Evolutionary conservation across 2,113 vertebrate genomes (phyloP).

Genomic region (Semicossyphus pulcher): DNA sequence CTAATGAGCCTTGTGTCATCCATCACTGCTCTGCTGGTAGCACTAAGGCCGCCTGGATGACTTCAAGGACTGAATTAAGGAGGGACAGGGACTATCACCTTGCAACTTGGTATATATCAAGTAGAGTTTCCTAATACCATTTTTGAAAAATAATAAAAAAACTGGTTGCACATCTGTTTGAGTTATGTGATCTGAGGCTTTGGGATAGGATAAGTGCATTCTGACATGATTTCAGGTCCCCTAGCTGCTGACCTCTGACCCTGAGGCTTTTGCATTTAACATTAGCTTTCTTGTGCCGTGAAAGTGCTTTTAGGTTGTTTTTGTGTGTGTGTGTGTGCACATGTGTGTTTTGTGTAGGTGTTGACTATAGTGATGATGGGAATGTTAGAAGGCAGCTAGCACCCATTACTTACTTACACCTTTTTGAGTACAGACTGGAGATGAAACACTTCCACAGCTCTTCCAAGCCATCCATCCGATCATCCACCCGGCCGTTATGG

Average conservation of each 20-base stretch:
- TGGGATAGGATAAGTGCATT: constrained; percentile 67
- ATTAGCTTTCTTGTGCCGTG: constrained; percentile 51
- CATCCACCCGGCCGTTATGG: constrained; percentile 48
- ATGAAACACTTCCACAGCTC: constrained; percentile 64
- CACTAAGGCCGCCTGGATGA: constrained; percentile 48
- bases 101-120: constrained; percentile 64
- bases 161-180: constrained; percentile 33
- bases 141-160: constrained; percentile 51
- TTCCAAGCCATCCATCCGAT: constrained; percentile 35
- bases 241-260: constrained; percentile 65
- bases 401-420: constrained; percentile 73
- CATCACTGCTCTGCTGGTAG: constrained; percentile 65
- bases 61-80: constrained; percentile 62
- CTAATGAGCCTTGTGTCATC: constrained; percentile 77
- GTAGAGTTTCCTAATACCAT: constrained; percentile 50
- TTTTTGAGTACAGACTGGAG: constrained; percentile 43
- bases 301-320: constrained; percentile 62
- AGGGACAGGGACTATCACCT: constrained; percentile 61
- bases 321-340: constrained; percentile 23
- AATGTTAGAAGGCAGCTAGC: constrained; percentile 62
- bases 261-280: constrained; percentile 68
- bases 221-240: constrained; percentile 72
- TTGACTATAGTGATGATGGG: constrained; percentile 61
- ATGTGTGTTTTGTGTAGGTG: constrained; percentile 52
- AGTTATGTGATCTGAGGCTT: constrained; percentile 43